Evolutionary conservation across 2,113 vertebrate genomes (phyloP), one percentile per base, ranked within the genome.

Genomic region (Myotis davidii): DNA sequence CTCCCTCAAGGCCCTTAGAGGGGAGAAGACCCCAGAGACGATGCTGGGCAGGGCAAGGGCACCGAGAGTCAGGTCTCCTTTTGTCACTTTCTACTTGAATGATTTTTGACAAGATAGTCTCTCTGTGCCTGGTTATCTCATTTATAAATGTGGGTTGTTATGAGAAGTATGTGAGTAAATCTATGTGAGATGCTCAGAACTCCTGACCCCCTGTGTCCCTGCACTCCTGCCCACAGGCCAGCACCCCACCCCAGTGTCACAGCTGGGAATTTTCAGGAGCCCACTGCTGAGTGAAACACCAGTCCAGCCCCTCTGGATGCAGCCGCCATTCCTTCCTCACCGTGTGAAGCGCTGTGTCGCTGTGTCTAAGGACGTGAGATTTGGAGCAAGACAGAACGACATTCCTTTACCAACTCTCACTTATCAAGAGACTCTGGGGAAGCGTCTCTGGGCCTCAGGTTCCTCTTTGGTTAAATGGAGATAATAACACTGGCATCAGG

Each of bases 1-100:
- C 32, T 39, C n/a, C 1, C 37, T 69, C 21, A 12, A 32, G 6
- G 23, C 5, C 5, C 25, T 10, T 8, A 1, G 23, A 21, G 18
- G 1, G 20, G 25, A 14, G 72, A 32, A 17, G 25, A 25, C 34
- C 64, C 34, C 9, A 4, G 50, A 83, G 48, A 25, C 0, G 0
- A 8, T 7, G 50, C 50, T 32, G 29, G 29, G 12, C 34, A n/a
- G 27, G 9, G 27, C 17, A 67, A 25, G 3, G 7, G 3, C 34
- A 5, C 3, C 1, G 0, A 4, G 3, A 29, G 76, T 21, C 2
- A 14, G 16, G 4, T 11, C n/a, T 39, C 9, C 16, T 12, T n/a
- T n/a, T 20, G 16, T n/a, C 73, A 48, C 29, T 56, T 82, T 20
- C 25, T 59, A 11, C 2, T 37, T 39, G 9, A 25, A 9, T 11